Conservation (phyloP, 2,113 vertebrate genomes). For the Amia ocellicauda region DNA sequence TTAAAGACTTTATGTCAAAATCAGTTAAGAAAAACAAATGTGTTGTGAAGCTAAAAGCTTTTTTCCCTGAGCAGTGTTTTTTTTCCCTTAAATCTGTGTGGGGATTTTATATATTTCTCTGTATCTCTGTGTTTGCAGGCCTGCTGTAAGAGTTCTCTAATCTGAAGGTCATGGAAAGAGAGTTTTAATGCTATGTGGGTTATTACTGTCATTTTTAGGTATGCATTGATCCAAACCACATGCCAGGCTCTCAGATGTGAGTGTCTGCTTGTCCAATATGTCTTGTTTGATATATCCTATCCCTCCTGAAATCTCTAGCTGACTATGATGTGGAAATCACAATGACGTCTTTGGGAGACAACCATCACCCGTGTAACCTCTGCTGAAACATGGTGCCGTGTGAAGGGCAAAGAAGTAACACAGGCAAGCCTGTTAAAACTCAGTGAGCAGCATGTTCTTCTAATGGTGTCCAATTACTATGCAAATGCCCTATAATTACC, state of each 20-base stretch:
- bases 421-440: constrained; percentile 20
- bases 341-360: constrained; percentile 7
- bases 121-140: background rate
- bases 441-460: constrained; percentile 21
- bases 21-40: background rate
- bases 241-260: background rate
- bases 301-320: background rate
- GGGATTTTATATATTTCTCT: background rate
- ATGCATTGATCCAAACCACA: background rate
- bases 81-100: background rate
- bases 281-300: constrained; percentile 12
- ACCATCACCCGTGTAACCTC: background rate
- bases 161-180: background rate
- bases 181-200: background rate
- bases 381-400: constrained; percentile 29
- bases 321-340: constrained; percentile 4
- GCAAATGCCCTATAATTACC: constrained; percentile 45
- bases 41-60: background rate
- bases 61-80: background rate
- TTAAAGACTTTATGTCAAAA: background rate
- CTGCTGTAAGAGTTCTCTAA: background rate
- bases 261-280: background rate
- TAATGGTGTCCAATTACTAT: constrained; percentile 41
- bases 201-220: constrained; percentile 1
- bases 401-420: constrained; percentile 25